phyloP scores from a whole-genome alignment of 2,888 invertebrate genomes.

The Pandemis cinnamomeana region DNA sequence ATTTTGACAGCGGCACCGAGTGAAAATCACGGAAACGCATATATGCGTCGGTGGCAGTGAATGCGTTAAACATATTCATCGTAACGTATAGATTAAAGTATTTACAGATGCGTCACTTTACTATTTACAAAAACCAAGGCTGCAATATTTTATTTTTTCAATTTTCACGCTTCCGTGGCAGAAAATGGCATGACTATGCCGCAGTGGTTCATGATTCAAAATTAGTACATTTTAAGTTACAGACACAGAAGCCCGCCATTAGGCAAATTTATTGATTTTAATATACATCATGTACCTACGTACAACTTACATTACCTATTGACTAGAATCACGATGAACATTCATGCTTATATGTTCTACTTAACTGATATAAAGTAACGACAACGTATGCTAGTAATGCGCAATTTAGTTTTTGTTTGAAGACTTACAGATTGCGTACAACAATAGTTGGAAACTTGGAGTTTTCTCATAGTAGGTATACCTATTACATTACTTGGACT shows the following conservation, averaged over 20 bases:
- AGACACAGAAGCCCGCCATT: neutral
- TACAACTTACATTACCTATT: slow-evolving; percentile 7
- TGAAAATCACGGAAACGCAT: too few relatives aligned
- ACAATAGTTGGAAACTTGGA: neutral
- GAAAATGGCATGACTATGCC: too few relatives aligned
- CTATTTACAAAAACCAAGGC: too few relatives aligned
- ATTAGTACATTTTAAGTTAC: too few relatives aligned
- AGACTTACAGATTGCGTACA: neutral
- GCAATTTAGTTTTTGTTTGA: neutral
- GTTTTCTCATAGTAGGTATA: too few relatives aligned
- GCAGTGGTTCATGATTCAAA: too few relatives aligned
- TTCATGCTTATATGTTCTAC: slow-evolving; percentile 11
- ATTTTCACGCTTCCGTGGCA: too few relatives aligned
- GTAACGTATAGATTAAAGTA: neutral
- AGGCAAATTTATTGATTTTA: neutral
- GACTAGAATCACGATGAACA: slow-evolving; percentile 16
- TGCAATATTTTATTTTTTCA: too few relatives aligned
- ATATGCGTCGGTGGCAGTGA: too few relatives aligned
- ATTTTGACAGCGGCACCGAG: too few relatives aligned
- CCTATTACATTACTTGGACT: too few relatives aligned
- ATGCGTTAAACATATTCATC: neutral
- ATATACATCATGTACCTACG: neutral
- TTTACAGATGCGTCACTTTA: neutral
- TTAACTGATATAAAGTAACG: neutral
- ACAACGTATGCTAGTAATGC: neutral